Evolutionary conservation across 2,888 invertebrate genomes (phyloP), one percentile per base, ranked within the genome.

Genomic region (Aricia artaxerxes): DNA sequence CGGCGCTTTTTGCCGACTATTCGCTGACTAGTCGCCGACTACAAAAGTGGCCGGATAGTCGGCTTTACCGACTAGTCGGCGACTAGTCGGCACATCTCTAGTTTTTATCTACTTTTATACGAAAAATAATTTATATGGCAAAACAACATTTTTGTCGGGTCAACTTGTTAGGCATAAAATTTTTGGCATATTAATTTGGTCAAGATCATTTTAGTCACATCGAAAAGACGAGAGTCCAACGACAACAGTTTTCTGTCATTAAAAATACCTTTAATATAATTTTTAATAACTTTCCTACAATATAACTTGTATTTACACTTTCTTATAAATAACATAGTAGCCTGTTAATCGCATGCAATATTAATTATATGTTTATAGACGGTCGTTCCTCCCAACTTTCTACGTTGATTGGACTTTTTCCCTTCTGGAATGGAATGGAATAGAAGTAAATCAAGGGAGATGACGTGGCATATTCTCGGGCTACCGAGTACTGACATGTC

Each of bases 321-420:
- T 69, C 69, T 35, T 9, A 5, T 35, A 64, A 64, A 64, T 64
- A 31, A 69, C 35, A 69, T 69, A 69, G 69, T 69, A 69, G 83
- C 80, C 80, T 80, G 77, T 81, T 78, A 78, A 78, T 80, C 75
- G 35, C 60, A 44, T 76, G 49, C 31, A 75, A 75, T 79, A 79
- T 61, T 75, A 79, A 79, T 73, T 75, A 64, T 44, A 64, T 64
- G 79, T 31, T 38, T 73, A 64, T 61, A 49, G 75, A 81, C 64
- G 91, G 91, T 92, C 91, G 83, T 88, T 89, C 89, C 88, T 85
- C 91, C 87, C 86, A 86, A 91, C 93, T 94, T 93, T 93, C 92
- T 92, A 92, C 82, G 80, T 81, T 91, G 91, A 93, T 92, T 91
- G 90, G 88, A 89, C 89, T 91, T 90, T 92, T 91, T 89, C 85